Conservation (phyloP, 2,888 invertebrate genomes). For the Melanotus villosus region DNA sequence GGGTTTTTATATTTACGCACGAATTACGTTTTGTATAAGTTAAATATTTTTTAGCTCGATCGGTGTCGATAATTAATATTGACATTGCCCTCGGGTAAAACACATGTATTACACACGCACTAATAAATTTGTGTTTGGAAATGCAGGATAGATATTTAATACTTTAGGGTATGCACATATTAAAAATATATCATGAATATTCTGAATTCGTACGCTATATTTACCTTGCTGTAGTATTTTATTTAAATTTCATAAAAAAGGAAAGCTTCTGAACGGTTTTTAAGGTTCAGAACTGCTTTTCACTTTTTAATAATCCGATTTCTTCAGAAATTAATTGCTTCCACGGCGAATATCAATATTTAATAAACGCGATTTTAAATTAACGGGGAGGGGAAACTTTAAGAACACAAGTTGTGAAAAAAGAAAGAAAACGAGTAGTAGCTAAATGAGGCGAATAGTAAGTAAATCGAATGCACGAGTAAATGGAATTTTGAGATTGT, state of each 20-base stretch:
- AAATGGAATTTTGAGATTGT: neutral
- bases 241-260: neutral
- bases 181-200: slow-evolving; percentile 5
- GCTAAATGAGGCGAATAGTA: neutral
- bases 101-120: slow-evolving; percentile 6
- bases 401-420: neutral
- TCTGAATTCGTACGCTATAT: neutral
- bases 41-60: no score
- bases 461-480: neutral
- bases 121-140: slow-evolving; percentile 10
- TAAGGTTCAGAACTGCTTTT: no score
- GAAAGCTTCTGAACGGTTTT: no score
- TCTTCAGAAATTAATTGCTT: slow-evolving; percentile 3
- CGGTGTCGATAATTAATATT: slow-evolving; percentile 12
- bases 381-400: neutral
- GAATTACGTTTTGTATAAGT: no score
- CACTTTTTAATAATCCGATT: neutral
- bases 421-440: no score
- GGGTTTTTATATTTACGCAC: no score
- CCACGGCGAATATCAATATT: neutral
- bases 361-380: slow-evolving; percentile 4
- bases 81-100: neutral
- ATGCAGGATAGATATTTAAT: slow-evolving; percentile 2
- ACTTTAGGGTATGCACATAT: slow-evolving; percentile 1
- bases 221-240: slow-evolving; percentile 6